Percentiles rank a stretch among this genome's conserved stretches.
These are phyloP conservation scores for Drosophila prostipennis DNA, from an alignment of 2,888 invertebrate species.

Conservation along the genomic window DNA sequence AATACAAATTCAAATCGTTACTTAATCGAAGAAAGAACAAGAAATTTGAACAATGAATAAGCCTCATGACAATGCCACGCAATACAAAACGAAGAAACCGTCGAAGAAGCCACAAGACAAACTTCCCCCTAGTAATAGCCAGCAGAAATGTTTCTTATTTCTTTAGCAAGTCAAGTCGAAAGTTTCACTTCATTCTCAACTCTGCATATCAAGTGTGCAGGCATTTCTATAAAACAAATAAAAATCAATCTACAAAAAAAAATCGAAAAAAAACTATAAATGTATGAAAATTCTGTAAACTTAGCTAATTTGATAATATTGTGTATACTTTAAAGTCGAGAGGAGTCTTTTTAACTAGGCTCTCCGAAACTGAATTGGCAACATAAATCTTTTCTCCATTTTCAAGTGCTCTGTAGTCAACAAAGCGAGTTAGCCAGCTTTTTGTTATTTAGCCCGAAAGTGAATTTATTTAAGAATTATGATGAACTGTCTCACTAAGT, in stretches of 20 bases:
- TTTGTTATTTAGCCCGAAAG: slow-evolving; percentile 60
- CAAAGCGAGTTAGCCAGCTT: slow-evolving; percentile 29
- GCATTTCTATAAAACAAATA: slow-evolving; percentile 47
- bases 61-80: slow-evolving; percentile 61
- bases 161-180: slow-evolving; percentile 47
- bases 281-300: slow-evolving; percentile 61
- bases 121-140: slow-evolving; percentile 42
- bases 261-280: slow-evolving; percentile 41
- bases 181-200: slow-evolving; percentile 58
- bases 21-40: slow-evolving; percentile 57
- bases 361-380: slow-evolving; percentile 28
- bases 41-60: slow-evolving; percentile 54
- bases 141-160: slow-evolving; percentile 36
- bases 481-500: slow-evolving; percentile 38
- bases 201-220: slow-evolving; percentile 68
- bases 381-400: slow-evolving; percentile 45
- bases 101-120: slow-evolving; percentile 59
- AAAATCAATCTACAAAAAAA: slow-evolving; percentile 22
- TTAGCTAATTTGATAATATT: slow-evolving; percentile 57
- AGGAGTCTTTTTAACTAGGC: slow-evolving; percentile 3
- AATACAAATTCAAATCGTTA: slow-evolving; percentile 46
- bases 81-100: slow-evolving; percentile 41
- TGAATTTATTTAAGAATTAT: slow-evolving; percentile 48
- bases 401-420: slow-evolving; percentile 24
- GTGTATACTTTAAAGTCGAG: slow-evolving; percentile 33